Base-by-base conservation (phyloP, 2,888 invertebrate genomes). In the Acronicta psi region DNA sequence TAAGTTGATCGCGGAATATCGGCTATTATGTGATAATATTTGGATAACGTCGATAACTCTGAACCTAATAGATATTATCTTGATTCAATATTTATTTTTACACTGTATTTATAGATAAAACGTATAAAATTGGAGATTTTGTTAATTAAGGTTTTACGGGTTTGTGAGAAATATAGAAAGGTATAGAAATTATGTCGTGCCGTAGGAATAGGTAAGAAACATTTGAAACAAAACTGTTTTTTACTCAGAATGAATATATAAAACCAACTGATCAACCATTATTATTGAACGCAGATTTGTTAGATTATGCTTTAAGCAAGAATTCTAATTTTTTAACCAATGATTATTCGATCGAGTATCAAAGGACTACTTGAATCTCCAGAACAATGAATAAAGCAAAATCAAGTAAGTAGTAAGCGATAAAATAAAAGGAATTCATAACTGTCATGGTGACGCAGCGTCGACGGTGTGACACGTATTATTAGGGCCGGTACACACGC, bases 21-120 rank as follows among this genome's bases (percentile, higher is more conserved):
- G 62, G 72, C 74, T 69, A 79, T 83, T 80, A 83, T 82, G 79
- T 79, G 79, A 72, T 82, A 80, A 83, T 85, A 83, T 83, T 86
- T 80, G 76, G 77, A 72, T 75, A 70, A 67, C 59, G 54, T 59
- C 50, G 29, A 59, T 60, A 65, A 51, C 58, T 18, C 18, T 29
- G 50, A 73, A 75, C 77, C 73, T 80, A 71, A 67, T 51, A 74
- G 44, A 73, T 66, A 47, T 73, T 70, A 81, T 77, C 76, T 75
- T 73, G 69, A 75, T 71, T 68, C 58, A 66, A 69, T 75, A 77
- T 83, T 75, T 74, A 78, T 75, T 73, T 80, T 73, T 60, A 63
- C 47, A 51, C 25, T 54, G 34, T 20, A 25, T 29, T 3, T 11
- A 43, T 20, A 51, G 17, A 59, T 51, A 46, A 42, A 34, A 58